Evolutionary conservation across 2,113 vertebrate genomes (phyloP), one percentile per base, ranked within the genome.

Genomic region (Misgurnus mizolepis): DNA sequence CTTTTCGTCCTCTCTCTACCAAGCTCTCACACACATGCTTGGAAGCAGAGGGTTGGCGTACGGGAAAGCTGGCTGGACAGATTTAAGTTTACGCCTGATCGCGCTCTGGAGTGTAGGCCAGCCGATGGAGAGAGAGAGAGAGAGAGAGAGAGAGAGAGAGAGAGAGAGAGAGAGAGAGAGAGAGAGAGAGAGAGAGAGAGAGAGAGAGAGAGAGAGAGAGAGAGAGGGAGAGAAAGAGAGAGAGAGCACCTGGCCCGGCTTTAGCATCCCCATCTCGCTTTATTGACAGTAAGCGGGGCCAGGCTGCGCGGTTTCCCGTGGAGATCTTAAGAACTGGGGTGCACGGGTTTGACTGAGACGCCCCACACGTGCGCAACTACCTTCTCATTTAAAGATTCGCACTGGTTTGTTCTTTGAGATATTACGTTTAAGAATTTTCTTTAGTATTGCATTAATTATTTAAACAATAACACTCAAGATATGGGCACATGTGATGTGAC

Each of bases 201-300:
- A n/a, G n/a, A n/a, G n/a, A n/a, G n/a, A n/a, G n/a, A n/a, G n/a
- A n/a, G n/a, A n/a, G n/a, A n/a, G 89, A 91, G 88, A 90, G 88
- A 88, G 89, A 88, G 85, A 88, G 89, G 89, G 87, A 89, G 89
- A 90, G 89, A 91, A 87, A 90, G 88, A 88, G 89, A 88, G 85
- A 88, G 89, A 89, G 87, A 89, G 92, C 92, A 94, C 93, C 93
- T 94, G 93, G 92, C 88, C 88, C 88, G 89, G 89, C 88, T 91
- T 89, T 85, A 88, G 90, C 89, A 90, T 89, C 91, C 71, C 76
- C 91, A 90, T 92, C 91, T 91, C 91, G 89, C 91, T 91, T 93
- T 95, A 94, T 93, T 93, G 93, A 95, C 93, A 93, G 93, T 95
- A 94, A 95, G 93, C 91, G 91, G 90, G 87, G 88, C 78, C 89